Evolutionary conservation across 2,888 invertebrate genomes (phyloP).

Genomic region (Pandemis heparana): DNA sequence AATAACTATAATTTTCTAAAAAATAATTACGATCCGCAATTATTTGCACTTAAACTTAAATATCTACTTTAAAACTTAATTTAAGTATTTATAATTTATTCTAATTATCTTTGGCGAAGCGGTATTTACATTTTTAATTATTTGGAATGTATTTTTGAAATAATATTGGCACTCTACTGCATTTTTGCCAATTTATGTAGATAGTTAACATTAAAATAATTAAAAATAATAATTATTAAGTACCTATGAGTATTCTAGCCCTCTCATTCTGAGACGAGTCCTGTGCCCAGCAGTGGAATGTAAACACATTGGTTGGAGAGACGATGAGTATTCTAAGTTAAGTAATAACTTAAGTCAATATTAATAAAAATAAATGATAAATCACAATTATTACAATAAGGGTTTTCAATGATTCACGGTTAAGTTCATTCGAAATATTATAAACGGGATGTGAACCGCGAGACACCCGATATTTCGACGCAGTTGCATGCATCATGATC

Average conservation of each 20-base stretch:
- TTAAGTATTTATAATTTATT: constrained; percentile 57
- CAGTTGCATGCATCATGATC: too few relatives aligned
- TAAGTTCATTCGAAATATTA: too few relatives aligned
- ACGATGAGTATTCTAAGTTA: constrained; percentile 16
- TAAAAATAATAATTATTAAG: not conserved
- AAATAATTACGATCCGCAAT: constrained; percentile 37
- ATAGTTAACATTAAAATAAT: not conserved
- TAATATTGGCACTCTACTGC: constrained; percentile 28
- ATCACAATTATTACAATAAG: constrained; percentile 31
- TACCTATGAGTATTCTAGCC: constrained; percentile 12
- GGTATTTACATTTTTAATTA: constrained; percentile 65
- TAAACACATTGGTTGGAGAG: too few relatives aligned
- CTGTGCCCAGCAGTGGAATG: too few relatives aligned
- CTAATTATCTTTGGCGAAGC: constrained; percentile 76
- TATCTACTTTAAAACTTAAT: constrained; percentile 48
- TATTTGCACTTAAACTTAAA: constrained; percentile 38
- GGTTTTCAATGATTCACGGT: too few relatives aligned
- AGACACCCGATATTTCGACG: too few relatives aligned
- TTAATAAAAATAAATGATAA: constrained; percentile 15
- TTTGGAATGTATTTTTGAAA: constrained; percentile 17
- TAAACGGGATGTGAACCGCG: too few relatives aligned
- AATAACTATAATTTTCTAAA: constrained; percentile 46
- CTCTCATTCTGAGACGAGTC: too few relatives aligned
- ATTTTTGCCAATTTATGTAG: constrained; percentile 20
- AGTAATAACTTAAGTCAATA: constrained; percentile 3